These are phyloP conservation scores for Tachysurus vachellii DNA, from an alignment of 2,113 vertebrate species.

Conservation along the genomic window DNA sequence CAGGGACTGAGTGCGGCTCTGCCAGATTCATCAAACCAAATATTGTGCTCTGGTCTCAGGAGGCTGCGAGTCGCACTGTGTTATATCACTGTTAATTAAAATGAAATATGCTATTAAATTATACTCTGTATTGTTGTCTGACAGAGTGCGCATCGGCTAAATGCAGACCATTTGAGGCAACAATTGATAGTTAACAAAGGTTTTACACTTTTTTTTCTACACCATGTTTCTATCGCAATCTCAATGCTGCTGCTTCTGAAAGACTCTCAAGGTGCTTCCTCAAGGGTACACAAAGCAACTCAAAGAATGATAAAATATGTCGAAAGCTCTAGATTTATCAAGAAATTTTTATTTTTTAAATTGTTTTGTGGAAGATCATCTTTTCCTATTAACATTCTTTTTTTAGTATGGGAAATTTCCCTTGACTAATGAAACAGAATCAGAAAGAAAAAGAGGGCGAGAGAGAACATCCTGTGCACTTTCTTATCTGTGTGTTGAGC, in stretches of 20 bases:
- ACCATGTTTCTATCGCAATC: conserved; percentile 48
- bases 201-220: conserved; percentile 48
- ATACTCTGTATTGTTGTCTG: conserved; percentile 74
- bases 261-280: conserved; percentile 47
- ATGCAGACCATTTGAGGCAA: conserved; percentile 69
- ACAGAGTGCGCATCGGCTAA: conserved; percentile 62
- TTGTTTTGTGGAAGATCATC: conserved; percentile 38
- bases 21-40: conserved; percentile 79
- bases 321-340: conserved; percentile 39
- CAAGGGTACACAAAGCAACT: conserved; percentile 39
- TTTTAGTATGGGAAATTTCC: conserved; percentile 18
- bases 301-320: neutral
- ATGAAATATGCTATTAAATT: conserved; percentile 78
- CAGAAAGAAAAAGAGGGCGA: neutral
- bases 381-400: conserved; percentile 43
- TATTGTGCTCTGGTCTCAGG: conserved; percentile 70
- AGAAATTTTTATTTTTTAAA: conserved; percentile 32
- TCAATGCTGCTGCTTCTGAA: conserved; percentile 33
- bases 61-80: conserved; percentile 72
- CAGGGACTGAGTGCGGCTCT: conserved; percentile 68
- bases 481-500: conserved; percentile 33
- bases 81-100: conserved; percentile 81
- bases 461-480: neutral
- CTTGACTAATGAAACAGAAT: conserved; percentile 26
- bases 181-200: conserved; percentile 65